phyloP scores from a whole-genome alignment of 2,113 vertebrate genomes.

The Seriola aureovittata region DNA sequence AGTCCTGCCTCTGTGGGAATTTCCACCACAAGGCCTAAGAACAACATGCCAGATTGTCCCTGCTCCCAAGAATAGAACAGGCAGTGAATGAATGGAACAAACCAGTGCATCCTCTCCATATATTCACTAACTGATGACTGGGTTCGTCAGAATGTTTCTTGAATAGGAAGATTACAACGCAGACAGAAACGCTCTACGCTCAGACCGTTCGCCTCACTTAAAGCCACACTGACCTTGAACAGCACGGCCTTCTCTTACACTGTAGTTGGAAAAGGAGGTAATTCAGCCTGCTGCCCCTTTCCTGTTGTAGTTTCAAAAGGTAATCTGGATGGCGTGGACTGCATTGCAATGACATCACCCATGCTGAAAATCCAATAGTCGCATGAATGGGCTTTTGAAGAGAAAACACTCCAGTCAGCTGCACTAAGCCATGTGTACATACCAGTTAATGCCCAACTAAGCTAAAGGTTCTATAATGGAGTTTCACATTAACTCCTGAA shows the following conservation, averaged over 20 bases:
- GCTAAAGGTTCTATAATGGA: conserved; percentile 9
- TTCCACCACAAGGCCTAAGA: conserved; percentile 52
- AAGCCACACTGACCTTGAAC: conserved; percentile 40
- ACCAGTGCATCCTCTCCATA: conserved; percentile 10
- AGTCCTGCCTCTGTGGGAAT: conserved; percentile 40
- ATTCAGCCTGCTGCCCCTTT: conserved; percentile 39
- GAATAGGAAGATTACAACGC: conserved; percentile 9
- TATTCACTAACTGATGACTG: neutral
- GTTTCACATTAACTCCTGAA: conserved; percentile 10
- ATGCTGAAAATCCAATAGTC: conserved; percentile 40
- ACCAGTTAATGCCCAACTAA: conserved; percentile 33
- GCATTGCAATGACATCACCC: conserved; percentile 63
- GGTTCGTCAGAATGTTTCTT: neutral
- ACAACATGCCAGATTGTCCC: conserved; percentile 59
- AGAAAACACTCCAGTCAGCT: conserved; percentile 38
- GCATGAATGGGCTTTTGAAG: conserved; percentile 47
- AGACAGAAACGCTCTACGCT: conserved; percentile 5
- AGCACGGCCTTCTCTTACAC: neutral
- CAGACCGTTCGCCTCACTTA: conserved; percentile 7
- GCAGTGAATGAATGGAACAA: conserved; percentile 42
- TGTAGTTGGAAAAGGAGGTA: conserved; percentile 40
- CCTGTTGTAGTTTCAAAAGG: conserved; percentile 54
- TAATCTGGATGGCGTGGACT: conserved; percentile 55
- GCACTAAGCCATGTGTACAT: conserved; percentile 31
- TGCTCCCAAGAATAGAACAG: conserved; percentile 47